phyloP scores from a whole-genome alignment of 1,140 invertebrate genomes.

The Cotesia typhae region DNA sequence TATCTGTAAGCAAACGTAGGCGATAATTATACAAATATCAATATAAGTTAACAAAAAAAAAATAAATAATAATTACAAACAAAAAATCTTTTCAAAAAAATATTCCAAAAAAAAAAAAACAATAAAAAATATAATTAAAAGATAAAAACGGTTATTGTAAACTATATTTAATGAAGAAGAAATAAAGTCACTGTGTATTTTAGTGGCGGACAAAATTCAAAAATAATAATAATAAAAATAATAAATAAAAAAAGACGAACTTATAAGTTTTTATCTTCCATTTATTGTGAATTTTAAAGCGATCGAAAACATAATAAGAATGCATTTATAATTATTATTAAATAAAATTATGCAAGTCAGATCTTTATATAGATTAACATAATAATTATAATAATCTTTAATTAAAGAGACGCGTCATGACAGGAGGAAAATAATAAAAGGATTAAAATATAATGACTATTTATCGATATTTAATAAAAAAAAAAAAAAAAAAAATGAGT shows the following conservation, averaged over 20 bases:
- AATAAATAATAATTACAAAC: neutral
- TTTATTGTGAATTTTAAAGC: slow-evolving; percentile 21
- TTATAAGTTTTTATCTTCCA: slow-evolving; percentile 32
- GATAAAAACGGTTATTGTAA: slow-evolving; percentile 20
- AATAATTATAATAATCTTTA: slow-evolving; percentile 11
- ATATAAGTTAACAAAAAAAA: slow-evolving; percentile 33
- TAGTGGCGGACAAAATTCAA: slow-evolving; percentile 30
- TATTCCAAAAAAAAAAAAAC: neutral
- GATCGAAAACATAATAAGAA: slow-evolving; percentile 32
- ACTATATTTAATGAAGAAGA: slow-evolving; percentile 26
- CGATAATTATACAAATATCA: slow-evolving; percentile 40
- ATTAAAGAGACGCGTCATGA: slow-evolving; percentile 19
- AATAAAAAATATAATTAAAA: neutral
- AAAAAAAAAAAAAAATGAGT: neutral
- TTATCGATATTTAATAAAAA: slow-evolving; percentile 9
- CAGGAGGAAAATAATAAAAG: slow-evolving; percentile 16
- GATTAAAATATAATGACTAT: slow-evolving; percentile 20
- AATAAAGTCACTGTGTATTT: slow-evolving; percentile 34
- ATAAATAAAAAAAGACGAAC: slow-evolving; percentile 12
- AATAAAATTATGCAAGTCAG: slow-evolving; percentile 17
- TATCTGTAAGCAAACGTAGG: slow-evolving; percentile 41
- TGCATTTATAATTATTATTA: slow-evolving; percentile 24
- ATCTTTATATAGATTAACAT: slow-evolving; percentile 19
- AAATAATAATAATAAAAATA: too few relatives aligned
- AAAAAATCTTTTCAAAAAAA: slow-evolving; percentile 21